Conservation (phyloP, 2,888 invertebrate species). For the Hypsopygia costalis region DNA sequence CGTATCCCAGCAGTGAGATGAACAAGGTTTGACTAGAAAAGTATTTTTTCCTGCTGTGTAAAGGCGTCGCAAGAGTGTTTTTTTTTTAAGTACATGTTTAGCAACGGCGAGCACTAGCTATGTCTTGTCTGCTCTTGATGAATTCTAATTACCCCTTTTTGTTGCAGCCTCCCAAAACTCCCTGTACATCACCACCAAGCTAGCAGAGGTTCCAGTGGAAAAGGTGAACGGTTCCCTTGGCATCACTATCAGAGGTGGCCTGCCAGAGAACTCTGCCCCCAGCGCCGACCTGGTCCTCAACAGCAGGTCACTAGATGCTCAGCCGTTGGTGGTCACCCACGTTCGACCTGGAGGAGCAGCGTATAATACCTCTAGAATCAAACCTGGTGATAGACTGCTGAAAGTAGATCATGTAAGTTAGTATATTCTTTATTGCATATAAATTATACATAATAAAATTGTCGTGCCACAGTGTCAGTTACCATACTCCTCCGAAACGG, state of each 20-base stretch:
- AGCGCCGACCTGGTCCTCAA: conserved; percentile 83
- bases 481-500: too few species aligned
- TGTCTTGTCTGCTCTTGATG: too few species aligned
- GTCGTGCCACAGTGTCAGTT: too few species aligned
- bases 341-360: conserved; percentile 94
- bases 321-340: conserved; percentile 93
- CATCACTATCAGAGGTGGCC: conserved; percentile 91
- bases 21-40: too few species aligned
- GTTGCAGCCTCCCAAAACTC: conserved; percentile 84
- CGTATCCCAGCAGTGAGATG: too few species aligned
- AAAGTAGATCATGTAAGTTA: conserved; percentile 90
- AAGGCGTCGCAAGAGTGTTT: too few species aligned
- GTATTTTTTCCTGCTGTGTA: too few species aligned
- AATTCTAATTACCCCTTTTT: conserved; percentile 7
- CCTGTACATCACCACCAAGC: conserved; percentile 86
- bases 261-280: conserved; percentile 76
- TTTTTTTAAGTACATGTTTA: too few species aligned
- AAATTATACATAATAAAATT: too few species aligned
- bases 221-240: conserved; percentile 92
- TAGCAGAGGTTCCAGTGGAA: conserved; percentile 90
- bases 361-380: conserved; percentile 93
- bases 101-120: too few species aligned
- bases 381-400: conserved; percentile 93
- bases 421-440: too few species aligned
- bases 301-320: conserved; percentile 76